A percentile compares a stretch with the other conserved stretches of the same genome.
phyloP scores from a whole-genome alignment of 2,888 invertebrate species.

The Apamea monoglypha region DNA sequence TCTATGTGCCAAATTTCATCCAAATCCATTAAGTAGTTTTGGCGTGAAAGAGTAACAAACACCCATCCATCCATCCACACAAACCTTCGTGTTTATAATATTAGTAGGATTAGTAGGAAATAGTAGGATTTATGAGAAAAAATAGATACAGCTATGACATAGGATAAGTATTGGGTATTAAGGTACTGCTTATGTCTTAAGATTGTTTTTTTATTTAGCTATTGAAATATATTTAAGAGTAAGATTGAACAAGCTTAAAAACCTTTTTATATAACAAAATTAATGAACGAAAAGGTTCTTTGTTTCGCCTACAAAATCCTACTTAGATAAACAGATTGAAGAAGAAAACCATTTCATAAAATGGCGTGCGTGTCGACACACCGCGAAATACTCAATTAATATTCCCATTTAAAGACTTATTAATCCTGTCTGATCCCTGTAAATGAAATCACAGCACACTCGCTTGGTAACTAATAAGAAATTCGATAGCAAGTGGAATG shows the following conservation, averaged over 20 bases:
- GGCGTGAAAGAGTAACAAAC: too few relatives aligned
- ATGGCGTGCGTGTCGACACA: conserved; percentile 12
- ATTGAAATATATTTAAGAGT: not conserved
- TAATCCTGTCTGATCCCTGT: conserved; percentile 50
- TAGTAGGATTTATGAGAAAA: too few relatives aligned
- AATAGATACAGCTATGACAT: too few relatives aligned
- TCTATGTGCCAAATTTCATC: too few relatives aligned
- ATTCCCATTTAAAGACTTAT: conserved; percentile 37
- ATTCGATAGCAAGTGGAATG: conserved; percentile 29
- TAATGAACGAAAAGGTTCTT: not conserved
- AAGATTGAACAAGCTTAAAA: not conserved
- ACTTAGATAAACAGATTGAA: conserved; percentile 28
- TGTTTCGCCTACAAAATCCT: conserved; percentile 16
- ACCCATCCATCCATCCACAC: too few relatives aligned
- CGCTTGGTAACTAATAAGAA: conserved; percentile 34
- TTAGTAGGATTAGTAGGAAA: too few relatives aligned
- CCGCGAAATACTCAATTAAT: conserved; percentile 39
- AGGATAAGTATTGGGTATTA: too few relatives aligned
- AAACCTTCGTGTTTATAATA: too few relatives aligned
- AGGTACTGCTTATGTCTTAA: too few relatives aligned
- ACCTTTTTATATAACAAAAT: not conserved
- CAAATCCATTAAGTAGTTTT: too few relatives aligned
- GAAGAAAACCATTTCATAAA: conserved; percentile 5
- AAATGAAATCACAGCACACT: conserved; percentile 44
- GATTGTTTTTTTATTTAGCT: too few relatives aligned